Evolutionary conservation across 2,797 vertebrate genomes (phyloP), one percentile per base, ranked within the genome.

Genomic region (Anguilla obscura): DNA sequence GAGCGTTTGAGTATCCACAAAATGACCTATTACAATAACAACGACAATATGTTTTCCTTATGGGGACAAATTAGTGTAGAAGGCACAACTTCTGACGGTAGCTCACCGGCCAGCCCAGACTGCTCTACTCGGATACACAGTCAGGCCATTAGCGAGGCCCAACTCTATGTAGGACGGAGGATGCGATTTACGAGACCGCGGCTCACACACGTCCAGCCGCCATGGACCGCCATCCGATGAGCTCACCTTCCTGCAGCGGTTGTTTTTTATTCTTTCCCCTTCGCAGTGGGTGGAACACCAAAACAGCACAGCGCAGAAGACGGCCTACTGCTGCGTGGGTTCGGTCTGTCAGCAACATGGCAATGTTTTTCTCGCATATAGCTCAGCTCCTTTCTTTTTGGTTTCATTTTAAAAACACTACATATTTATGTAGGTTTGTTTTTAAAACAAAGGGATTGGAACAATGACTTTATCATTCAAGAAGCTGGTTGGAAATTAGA

Each of bases 101-200:
- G 33, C 76, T 80, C 16, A 9, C n/a, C 48, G 80, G 10, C 10
- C 8, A 27, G 10, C 12, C 24, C 16, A 83, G 80, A 12, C 45
- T n/a, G 9, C 36, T 76, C 12, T 21, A 40, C 52, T 87, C 3
- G 12, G 82, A 50, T 2, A 66, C 21, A 82, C 36, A 16, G 40
- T 5, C 12, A 18, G 40, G 40, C 86, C 79, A 87, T 30, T 66
- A 63, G 87, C 27, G 63, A 84, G 27, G 56, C 48, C 16, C 16
- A 16, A 24, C 54, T 60, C 33, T 18, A 12, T 16, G 56, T 58
- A 58, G 56, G 14, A 58, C 1, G 14, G 56, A 40, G 5, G n/a
- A 66, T 84, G 58, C 27, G 71, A 71, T 69, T 69, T 71, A 54
- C 63, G 48, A 18, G 36, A 66, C 54, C 48, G 86, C 76, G 50